Evolutionary conservation across 2,888 invertebrate genomes (phyloP).

Genomic region (Brachypterus glaber): DNA sequence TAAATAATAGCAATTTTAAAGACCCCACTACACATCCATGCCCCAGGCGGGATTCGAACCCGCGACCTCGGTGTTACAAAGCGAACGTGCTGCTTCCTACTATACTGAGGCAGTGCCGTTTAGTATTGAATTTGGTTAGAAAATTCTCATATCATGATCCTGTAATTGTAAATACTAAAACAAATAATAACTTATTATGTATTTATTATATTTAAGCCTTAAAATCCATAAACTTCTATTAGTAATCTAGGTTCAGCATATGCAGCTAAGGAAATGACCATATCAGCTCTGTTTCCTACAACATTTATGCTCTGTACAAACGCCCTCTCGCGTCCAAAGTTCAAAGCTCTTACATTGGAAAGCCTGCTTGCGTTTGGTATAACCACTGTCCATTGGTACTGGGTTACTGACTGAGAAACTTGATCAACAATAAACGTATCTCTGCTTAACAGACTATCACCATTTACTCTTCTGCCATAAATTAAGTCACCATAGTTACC

Average conservation of each 20-base stretch:
- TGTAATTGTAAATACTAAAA: too few species aligned
- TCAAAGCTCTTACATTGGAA: conserved; percentile 26
- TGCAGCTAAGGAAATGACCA: conserved; percentile 23
- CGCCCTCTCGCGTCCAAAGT: conserved; percentile 27
- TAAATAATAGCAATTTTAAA: too few species aligned
- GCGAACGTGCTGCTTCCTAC: too few species aligned
- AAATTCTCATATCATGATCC: too few species aligned
- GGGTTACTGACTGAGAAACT: conserved; percentile 21
- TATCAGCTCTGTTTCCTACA: conserved; percentile 23
- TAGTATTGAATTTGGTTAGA: too few species aligned
- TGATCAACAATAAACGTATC: conserved; percentile 22
- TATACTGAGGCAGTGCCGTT: too few species aligned
- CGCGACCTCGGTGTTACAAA: too few species aligned
- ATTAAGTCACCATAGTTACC: conserved; percentile 25
- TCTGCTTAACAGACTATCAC: conserved; percentile 22
- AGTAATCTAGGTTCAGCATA: conserved; percentile 25
- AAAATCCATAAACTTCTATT: conserved; percentile 28
- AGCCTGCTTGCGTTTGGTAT: conserved; percentile 21
- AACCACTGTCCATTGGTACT: conserved; percentile 24
- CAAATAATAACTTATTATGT: too few species aligned
- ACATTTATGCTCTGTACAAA: conserved; percentile 26
- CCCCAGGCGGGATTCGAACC: too few species aligned
- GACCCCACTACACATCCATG: too few species aligned
- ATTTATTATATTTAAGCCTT: conserved; percentile 13
- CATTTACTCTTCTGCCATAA: conserved; percentile 20